A percentile compares a stretch with the other conserved stretches of the same genome.
These are phyloP conservation scores for Sebastes minor DNA, from an alignment of 2,797 vertebrate genomes.

Conservation along the genomic window DNA sequence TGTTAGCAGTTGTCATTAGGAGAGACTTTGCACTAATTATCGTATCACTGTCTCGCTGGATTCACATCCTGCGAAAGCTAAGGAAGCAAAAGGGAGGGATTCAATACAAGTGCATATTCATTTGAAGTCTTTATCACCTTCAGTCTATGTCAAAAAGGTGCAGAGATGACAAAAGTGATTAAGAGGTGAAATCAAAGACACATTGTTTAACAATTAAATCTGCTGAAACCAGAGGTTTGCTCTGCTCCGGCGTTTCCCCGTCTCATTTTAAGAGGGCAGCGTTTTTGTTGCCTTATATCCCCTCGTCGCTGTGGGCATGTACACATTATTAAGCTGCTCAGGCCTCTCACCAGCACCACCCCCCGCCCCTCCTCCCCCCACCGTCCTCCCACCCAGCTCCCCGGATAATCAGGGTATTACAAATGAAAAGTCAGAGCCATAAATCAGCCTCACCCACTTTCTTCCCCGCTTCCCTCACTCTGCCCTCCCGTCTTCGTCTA, in stretches of 20 bases:
- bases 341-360: slow-evolving; percentile 47
- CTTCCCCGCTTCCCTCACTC: not conserved
- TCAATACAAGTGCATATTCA: slow-evolving; percentile 14
- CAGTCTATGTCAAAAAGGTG: slow-evolving; percentile 26
- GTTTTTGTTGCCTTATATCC: slow-evolving; percentile 57
- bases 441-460: slow-evolving; percentile 64
- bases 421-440: slow-evolving; percentile 79
- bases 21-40: slow-evolving; percentile 66
- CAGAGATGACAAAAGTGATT: slow-evolving; percentile 31
- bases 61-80: slow-evolving; percentile 34
- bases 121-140: slow-evolving; percentile 46
- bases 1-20: slow-evolving; percentile 67
- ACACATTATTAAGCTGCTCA: slow-evolving; percentile 77
- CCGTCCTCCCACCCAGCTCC: slow-evolving; percentile 59
- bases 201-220: slow-evolving; percentile 38
- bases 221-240: slow-evolving; percentile 51
- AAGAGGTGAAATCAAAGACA: slow-evolving; percentile 37
- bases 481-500: slow-evolving; percentile 14
- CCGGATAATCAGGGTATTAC: slow-evolving; percentile 77
- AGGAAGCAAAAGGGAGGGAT: slow-evolving; percentile 31
- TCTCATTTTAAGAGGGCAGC: slow-evolving; percentile 67
- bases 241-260: slow-evolving; percentile 36
- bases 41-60: slow-evolving; percentile 60
- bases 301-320: slow-evolving; percentile 57
- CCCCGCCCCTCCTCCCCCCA: slow-evolving; percentile 12